These are phyloP conservation scores for Motacilla tschutschensis DNA, from an alignment of 2,113 vertebrate species.

Conservation along the genomic window DNA sequence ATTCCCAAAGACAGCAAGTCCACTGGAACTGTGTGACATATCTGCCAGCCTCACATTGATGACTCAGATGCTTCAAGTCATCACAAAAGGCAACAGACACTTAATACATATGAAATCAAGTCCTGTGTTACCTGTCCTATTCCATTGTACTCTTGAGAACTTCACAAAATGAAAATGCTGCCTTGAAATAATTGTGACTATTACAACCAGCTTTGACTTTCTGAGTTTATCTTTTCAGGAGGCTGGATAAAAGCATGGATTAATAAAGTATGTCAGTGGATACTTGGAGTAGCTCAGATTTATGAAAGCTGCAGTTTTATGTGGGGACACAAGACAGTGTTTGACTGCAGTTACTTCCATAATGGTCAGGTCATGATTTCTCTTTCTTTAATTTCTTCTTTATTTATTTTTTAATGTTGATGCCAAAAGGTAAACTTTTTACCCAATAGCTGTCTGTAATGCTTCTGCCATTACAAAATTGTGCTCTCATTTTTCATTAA, in stretches of 20 bases:
- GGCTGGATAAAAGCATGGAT: neutral
- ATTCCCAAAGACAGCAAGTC: neutral
- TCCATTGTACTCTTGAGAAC: accelerated
- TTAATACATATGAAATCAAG: neutral
- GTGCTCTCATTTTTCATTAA: neutral
- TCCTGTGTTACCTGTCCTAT: neutral
- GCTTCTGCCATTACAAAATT: neutral
- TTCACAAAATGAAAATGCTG: neutral
- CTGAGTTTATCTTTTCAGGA: neutral
- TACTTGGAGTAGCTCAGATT: neutral
- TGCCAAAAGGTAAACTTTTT: neutral
- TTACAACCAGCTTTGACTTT: neutral
- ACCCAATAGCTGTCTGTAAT: neutral
- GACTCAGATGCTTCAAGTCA: neutral
- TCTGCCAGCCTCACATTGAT: neutral
- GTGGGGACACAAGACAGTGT: neutral
- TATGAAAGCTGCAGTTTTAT: neutral
- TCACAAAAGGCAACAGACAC: neutral
- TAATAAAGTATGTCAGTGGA: neutral
- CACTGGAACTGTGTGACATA: neutral
- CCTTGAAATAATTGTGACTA: neutral
- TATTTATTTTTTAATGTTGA: neutral
- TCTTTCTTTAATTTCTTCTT: neutral
- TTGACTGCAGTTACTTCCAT: neutral
- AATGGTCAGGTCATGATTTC: neutral